Conservation (phyloP, 2,888 invertebrate genomes). For the Mimas tiliae region DNA sequence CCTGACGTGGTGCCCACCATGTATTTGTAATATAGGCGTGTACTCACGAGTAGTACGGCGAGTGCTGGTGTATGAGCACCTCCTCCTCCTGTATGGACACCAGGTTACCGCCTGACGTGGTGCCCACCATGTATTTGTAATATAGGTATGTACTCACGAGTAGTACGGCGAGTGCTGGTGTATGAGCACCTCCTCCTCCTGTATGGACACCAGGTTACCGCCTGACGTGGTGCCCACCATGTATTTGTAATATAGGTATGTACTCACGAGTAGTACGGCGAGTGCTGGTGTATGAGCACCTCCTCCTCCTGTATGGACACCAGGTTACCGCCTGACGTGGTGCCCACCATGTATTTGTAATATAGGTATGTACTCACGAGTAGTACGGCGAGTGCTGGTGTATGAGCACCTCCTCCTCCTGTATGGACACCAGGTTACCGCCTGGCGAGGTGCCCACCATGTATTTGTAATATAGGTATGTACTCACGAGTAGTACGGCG, state of each 20-base stretch:
- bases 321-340: constrained; percentile 71
- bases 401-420: too few relatives aligned
- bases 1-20: too few relatives aligned
- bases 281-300: constrained; percentile 69
- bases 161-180: constrained; percentile 76
- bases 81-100: constrained; percentile 81
- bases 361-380: too few relatives aligned
- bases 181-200: constrained; percentile 75
- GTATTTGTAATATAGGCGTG: too few relatives aligned
- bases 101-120: constrained; percentile 72
- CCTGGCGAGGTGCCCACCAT: too few relatives aligned
- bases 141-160: constrained; percentile 64
- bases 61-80: constrained; percentile 69
- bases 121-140: constrained; percentile 78
- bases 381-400: too few relatives aligned
- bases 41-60: constrained; percentile 75
- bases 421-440: too few relatives aligned
- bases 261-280: constrained; percentile 75
- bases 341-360: too few relatives aligned
- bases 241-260: too few relatives aligned
- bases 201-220: constrained; percentile 77
- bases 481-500: constrained; percentile 74
- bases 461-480: too few relatives aligned
- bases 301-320: constrained; percentile 81
- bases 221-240: constrained; percentile 45